phyloP scores from a whole-genome alignment of 1,140 invertebrate species.

The Drosophila orosa region DNA sequence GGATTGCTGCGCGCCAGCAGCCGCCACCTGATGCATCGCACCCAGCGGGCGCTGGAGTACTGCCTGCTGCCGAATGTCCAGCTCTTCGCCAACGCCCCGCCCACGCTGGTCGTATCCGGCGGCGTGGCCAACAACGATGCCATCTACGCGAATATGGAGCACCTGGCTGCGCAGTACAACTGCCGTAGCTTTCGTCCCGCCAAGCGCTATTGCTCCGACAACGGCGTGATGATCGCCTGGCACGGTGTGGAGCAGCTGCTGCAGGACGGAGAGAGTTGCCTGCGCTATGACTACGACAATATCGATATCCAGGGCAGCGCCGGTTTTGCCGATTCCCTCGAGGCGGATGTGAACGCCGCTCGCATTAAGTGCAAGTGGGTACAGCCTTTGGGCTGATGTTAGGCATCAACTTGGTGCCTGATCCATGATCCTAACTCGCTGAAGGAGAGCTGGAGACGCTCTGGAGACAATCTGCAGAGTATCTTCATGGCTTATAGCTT shows the following conservation, averaged over 20 bases:
- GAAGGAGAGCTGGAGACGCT: neutral
- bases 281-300: conserved; percentile 85
- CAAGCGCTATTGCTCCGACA: conserved; percentile 96
- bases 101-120: conserved; percentile 93
- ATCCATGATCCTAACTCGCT: neutral
- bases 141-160: conserved; percentile 88
- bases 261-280: conserved; percentile 83
- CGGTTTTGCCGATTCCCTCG: conserved; percentile 86
- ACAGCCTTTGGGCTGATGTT: conserved; percentile 39
- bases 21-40: conserved; percentile 91
- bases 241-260: conserved; percentile 93
- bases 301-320: conserved; percentile 85
- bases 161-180: conserved; percentile 88
- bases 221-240: conserved; percentile 99
- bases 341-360: conserved; percentile 85
- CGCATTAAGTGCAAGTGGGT: conserved; percentile 87
- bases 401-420: neutral
- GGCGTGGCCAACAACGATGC: conserved; percentile 97
- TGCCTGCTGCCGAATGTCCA: conserved; percentile 85
- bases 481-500: neutral
- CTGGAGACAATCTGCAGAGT: neutral
- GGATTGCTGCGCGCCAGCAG: conserved; percentile 91
- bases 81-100: conserved; percentile 85
- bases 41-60: conserved; percentile 93
- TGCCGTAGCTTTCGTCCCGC: conserved; percentile 91